Evolutionary conservation across 1,140 invertebrate genomes (phyloP).

Genomic region (Micrasema longulum): DNA sequence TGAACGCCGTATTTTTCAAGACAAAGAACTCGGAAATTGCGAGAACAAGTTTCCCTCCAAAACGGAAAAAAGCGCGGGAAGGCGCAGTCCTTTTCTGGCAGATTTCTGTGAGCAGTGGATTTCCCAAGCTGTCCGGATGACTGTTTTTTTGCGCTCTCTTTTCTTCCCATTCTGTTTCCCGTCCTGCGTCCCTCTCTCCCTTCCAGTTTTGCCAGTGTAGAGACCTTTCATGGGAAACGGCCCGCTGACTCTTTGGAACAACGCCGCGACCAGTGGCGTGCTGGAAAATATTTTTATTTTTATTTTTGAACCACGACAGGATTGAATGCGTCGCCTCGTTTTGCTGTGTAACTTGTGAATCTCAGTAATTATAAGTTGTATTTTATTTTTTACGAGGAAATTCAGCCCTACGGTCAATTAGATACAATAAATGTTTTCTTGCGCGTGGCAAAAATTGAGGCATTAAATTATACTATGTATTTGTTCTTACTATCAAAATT

Average conservation of each 20-base stretch:
- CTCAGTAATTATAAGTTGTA: neutral
- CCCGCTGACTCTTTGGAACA: constrained; percentile 51
- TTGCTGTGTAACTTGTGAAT: neutral
- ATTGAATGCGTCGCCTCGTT: too few relatives aligned
- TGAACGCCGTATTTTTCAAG: constrained; percentile 24
- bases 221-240: constrained; percentile 54
- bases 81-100: constrained; percentile 43
- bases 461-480: too few relatives aligned
- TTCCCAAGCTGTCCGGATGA: constrained; percentile 53
- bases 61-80: constrained; percentile 37
- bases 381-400: too few relatives aligned
- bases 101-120: constrained; percentile 53
- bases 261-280: constrained; percentile 37
- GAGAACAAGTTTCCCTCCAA: constrained; percentile 39
- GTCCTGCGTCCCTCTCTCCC: neutral
- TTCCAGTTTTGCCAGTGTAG: constrained; percentile 50
- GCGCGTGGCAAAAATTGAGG: too few relatives aligned
- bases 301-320: too few relatives aligned
- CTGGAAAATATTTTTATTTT: neutral
- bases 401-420: too few relatives aligned
- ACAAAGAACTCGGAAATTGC: constrained; percentile 33
- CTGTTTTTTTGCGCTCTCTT: constrained; percentile 48
- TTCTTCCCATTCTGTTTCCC: constrained; percentile 11
- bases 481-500: too few relatives aligned
- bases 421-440: too few relatives aligned